A percentile compares a stretch with the other conserved stretches of the same genome.
phyloP scores from a whole-genome alignment of 2,113 vertebrate species.

The Microcebus ravelobensis region DNA sequence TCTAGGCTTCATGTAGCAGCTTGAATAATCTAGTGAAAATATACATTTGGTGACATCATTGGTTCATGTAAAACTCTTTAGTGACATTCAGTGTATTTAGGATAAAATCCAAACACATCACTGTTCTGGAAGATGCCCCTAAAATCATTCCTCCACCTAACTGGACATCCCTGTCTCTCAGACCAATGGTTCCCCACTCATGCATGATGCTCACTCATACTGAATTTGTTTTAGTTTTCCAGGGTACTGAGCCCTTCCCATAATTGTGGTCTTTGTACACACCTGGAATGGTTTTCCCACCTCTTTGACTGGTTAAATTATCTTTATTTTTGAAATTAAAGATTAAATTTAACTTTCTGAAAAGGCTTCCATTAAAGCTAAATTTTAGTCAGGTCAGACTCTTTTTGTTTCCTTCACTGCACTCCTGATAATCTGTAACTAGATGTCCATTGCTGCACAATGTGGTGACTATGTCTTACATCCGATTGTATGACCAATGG shows the following conservation, averaged over 20 bases:
- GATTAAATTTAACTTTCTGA: background rate
- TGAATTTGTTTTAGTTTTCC: background rate
- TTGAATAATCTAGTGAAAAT: background rate
- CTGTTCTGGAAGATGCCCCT: background rate
- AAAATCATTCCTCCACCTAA: background rate
- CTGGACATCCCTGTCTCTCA: accelerated
- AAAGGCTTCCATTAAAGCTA: background rate
- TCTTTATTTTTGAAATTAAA: background rate
- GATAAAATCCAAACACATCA: background rate
- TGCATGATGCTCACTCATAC: accelerated
- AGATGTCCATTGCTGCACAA: too few species aligned
- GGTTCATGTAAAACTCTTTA: background rate
- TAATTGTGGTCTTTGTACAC: background rate
- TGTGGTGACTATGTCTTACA: background rate
- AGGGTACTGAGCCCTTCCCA: background rate
- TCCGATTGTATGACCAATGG: too few species aligned
- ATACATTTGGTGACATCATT: background rate
- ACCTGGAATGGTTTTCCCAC: background rate
- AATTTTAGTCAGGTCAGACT: background rate
- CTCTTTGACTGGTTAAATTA: background rate
- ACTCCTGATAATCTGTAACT: background rate
- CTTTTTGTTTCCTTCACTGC: background rate
- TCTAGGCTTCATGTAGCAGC: background rate
- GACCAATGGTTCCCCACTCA: background rate
- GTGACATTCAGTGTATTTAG: background rate